A percentile compares a stretch with the other conserved stretches of the same genome.
phyloP scores from a whole-genome alignment of 1,140 invertebrate species.

The Hycleus phaleratus region DNA sequence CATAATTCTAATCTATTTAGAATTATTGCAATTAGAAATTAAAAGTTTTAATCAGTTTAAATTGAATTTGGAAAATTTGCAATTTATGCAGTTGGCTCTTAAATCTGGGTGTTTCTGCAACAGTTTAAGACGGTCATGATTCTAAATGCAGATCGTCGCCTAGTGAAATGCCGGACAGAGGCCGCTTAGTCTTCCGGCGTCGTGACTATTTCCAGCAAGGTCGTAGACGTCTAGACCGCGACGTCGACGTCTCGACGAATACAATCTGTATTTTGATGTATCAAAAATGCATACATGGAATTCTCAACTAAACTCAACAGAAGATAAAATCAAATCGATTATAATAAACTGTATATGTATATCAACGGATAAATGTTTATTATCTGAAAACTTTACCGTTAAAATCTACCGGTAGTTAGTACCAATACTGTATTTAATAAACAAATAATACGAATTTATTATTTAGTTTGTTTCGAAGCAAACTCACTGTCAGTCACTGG shows the following conservation, averaged over 20 bases:
- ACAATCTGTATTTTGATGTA: neutral
- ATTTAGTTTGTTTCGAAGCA: constrained; percentile 6
- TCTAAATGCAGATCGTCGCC: constrained; percentile 10
- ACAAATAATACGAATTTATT: constrained; percentile 9
- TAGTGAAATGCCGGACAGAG: constrained; percentile 18
- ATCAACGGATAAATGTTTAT: too few relatives aligned
- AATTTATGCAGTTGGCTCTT: too few relatives aligned
- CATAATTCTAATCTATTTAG: too few relatives aligned
- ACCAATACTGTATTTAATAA: neutral
- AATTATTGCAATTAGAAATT: too few relatives aligned
- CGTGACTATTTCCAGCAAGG: constrained; percentile 32
- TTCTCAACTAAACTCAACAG: too few relatives aligned
- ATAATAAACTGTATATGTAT: too few relatives aligned
- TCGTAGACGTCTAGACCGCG: constrained; percentile 29
- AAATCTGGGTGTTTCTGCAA: neutral
- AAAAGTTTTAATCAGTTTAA: too few relatives aligned
- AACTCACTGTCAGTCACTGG: neutral
- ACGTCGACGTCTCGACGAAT: constrained; percentile 10
- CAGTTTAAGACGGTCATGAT: neutral
- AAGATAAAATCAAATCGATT: too few relatives aligned
- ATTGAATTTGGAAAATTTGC: too few relatives aligned
- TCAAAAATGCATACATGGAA: too few relatives aligned
- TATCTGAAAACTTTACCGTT: too few relatives aligned
- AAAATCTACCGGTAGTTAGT: too few relatives aligned
- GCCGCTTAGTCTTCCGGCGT: constrained; percentile 28